Base-by-base conservation (phyloP, 2,113 vertebrate genomes). In the Menura novaehollandiae region DNA sequence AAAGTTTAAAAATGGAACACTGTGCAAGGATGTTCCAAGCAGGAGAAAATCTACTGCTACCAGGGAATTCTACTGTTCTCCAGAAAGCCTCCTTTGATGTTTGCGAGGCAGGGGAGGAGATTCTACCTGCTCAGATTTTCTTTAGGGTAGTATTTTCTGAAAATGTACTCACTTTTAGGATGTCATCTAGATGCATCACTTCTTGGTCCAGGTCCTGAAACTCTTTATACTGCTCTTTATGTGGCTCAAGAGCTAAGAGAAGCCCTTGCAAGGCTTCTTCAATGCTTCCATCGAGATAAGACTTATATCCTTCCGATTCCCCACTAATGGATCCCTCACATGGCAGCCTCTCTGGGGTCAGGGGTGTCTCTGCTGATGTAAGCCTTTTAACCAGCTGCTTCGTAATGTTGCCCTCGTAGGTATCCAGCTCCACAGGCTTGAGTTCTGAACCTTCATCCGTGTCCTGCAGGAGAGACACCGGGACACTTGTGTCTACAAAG, bases 341-440 rank as follows among this genome's bases (percentile, higher is more conserved):
- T 0, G 91, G 96, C 79, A 96, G 91, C 97, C 89, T 97, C 49
- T 98, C 96, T 0, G 96, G 35, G 47, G 91, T 87, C 28, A 90
- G 59, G 1, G 98, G 94, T 16, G 97, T 98, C 74, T 99, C 99
- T 2, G 98, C 96, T 3, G 99, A 99, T 0, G 99, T 99, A 41
- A 99, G 98, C 96, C 99, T 98, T 97, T 98, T 98, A 52, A 99
- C 99, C 28, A 99, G 98, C 97, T 99, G 99, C 93, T 98, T 98
- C 0, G 99, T 99, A 96, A 99, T 97, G 96, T 98, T 99, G 32
- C 99, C 99, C 89, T 99, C 99, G 44, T 98, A 98, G 13, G 98
- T 97, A 96, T 99, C 99, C 97, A 99, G 97, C 80, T 99, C 99
- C 95, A 99, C 98, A 0, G 99, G 99, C 94, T 99, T 99, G 47